These are phyloP conservation scores for Pherbina coryleti DNA, from an alignment of 2,888 invertebrate species.

Conservation along the genomic window DNA sequence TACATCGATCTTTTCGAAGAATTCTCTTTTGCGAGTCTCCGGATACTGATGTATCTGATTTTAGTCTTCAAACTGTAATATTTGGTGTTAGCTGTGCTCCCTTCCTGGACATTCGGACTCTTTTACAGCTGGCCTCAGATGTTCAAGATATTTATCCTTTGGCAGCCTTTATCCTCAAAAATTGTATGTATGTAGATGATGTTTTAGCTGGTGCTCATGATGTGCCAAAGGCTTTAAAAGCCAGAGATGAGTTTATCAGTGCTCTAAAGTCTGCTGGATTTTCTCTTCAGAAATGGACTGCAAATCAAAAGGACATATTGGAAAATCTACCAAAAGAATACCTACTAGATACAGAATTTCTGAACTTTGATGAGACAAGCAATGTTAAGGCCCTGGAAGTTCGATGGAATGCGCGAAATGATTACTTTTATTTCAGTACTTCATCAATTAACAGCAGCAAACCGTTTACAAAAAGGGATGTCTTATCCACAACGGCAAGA, in stretches of 20 bases:
- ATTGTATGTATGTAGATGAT: neutral
- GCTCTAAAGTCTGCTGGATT: no score
- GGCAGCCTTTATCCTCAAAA: neutral
- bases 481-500: no score
- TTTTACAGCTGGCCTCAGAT: no score
- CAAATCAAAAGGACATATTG: conserved; percentile 6
- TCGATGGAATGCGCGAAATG: no score
- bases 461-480: no score
- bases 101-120: neutral
- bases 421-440: no score
- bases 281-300: conserved; percentile 24
- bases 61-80: neutral
- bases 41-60: neutral
- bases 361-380: conserved; percentile 10
- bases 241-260: no score
- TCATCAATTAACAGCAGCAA: no score
- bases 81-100: neutral
- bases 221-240: no score
- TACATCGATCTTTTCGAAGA: neutral
- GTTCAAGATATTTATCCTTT: no score
- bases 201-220: neutral
- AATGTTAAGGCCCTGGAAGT: no score
- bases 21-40: neutral
- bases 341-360: conserved; percentile 12
- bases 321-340: neutral